Evolutionary conservation across 2,888 invertebrate genomes (phyloP).

Genomic region (Ceramica pisi): DNA sequence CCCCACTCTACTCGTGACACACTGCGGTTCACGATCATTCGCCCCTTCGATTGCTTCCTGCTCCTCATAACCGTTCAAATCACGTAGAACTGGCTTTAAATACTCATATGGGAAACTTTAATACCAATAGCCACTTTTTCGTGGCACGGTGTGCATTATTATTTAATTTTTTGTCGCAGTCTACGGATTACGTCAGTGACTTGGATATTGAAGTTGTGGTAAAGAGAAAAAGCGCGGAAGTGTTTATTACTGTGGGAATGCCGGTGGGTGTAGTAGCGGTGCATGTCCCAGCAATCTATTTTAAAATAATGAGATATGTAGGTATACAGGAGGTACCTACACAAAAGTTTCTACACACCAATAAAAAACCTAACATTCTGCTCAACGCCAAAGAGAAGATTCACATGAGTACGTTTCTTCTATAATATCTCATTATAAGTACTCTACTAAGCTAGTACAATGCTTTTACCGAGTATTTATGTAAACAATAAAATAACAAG

Average conservation of each 20-base stretch:
- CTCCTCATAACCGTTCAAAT: constrained; percentile 56
- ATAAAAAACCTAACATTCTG: not conserved
- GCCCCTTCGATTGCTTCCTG: constrained; percentile 52
- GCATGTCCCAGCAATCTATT: not conserved
- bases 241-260: constrained; percentile 41
- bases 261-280: constrained; percentile 7
- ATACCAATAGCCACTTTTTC: constrained; percentile 16
- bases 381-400: not conserved
- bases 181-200: constrained; percentile 33
- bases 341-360: not conserved
- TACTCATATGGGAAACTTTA: constrained; percentile 41
- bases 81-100: constrained; percentile 56
- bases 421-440: too few relatives aligned
- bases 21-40: constrained; percentile 65
- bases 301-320: not conserved
- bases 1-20: constrained; percentile 78
- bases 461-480: not conserved
- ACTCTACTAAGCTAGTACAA: not conserved
- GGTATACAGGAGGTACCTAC: too few relatives aligned
- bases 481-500: constrained; percentile 7
- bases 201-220: constrained; percentile 6
- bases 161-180: constrained; percentile 28
- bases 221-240: constrained; percentile 44
- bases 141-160: constrained; percentile 41
- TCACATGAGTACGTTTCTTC: not conserved